These are phyloP conservation scores for Adelognathus sp. DNA, from an alignment of 2,888 invertebrate genomes.

Conservation along the genomic window DNA sequence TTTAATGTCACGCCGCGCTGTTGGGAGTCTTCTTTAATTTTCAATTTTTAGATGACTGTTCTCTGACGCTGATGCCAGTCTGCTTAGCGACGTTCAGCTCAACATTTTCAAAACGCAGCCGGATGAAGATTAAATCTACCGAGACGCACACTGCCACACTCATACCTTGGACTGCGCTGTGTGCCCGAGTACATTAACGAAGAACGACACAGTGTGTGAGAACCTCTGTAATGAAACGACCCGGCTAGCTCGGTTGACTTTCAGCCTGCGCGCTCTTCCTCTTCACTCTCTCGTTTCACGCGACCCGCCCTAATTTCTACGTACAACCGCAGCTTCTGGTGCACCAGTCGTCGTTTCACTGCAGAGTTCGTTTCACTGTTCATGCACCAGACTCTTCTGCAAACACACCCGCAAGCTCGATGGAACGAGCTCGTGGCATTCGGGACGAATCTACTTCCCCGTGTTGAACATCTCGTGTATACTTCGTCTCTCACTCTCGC, in stretches of 20 bases:
- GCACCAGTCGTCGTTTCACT: slow-evolving; percentile 5
- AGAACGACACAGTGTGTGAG: neutral
- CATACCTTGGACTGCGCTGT: neutral
- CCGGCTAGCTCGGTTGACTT: slow-evolving; percentile 44
- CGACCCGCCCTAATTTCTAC: slow-evolving; percentile 33
- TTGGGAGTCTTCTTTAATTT: too few relatives aligned
- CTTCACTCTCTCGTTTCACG: slow-evolving; percentile 9
- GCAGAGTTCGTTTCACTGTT: neutral
- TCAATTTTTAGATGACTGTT: too few relatives aligned
- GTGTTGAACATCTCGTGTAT: neutral
- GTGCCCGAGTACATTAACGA: slow-evolving; percentile 11
- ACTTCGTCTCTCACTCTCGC: neutral
- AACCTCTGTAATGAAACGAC: neutral
- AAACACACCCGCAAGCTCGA: slow-evolving; percentile 2
- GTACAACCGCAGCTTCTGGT: slow-evolving; percentile 5
- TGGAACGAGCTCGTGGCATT: slow-evolving; percentile 27
- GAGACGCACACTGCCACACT: slow-evolving; percentile 9
- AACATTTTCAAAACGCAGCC: slow-evolving; percentile 47
- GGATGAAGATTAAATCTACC: slow-evolving; percentile 49
- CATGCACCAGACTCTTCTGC: neutral
- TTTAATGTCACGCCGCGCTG: too few relatives aligned
- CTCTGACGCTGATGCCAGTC: slow-evolving; percentile 3
- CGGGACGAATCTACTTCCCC: slow-evolving; percentile 33
- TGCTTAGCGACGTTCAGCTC: slow-evolving; percentile 35
- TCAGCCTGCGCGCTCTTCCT: slow-evolving; percentile 3